These are phyloP conservation scores for Osmoderma eremita DNA, from an alignment of 2,888 invertebrate species.

Conservation along the genomic window DNA sequence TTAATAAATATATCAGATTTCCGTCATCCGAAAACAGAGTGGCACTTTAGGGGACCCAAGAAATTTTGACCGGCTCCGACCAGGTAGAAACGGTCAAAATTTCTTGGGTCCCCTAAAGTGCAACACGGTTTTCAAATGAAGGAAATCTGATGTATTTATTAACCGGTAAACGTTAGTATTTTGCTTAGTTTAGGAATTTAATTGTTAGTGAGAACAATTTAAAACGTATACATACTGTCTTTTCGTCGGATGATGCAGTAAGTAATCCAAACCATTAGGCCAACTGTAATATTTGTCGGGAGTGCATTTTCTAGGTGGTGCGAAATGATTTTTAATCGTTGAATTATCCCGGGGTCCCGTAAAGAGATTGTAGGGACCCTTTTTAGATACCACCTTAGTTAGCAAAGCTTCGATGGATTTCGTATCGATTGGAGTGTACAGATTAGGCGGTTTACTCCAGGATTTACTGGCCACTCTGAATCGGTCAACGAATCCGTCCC, in stretches of 20 bases:
- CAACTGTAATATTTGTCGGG: slow-evolving; percentile 56
- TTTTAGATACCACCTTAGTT: slow-evolving; percentile 53
- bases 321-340: slow-evolving; percentile 68
- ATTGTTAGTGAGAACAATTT: too few species aligned
- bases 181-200: too few species aligned
- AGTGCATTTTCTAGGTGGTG: slow-evolving; percentile 51
- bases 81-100: too few species aligned
- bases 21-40: too few species aligned
- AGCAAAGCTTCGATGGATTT: slow-evolving; percentile 48
- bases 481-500: slow-evolving; percentile 56
- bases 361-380: slow-evolving; percentile 61
- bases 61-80: too few species aligned
- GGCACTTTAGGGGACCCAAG: too few species aligned
- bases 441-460: slow-evolving; percentile 55
- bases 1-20: too few species aligned
- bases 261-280: slow-evolving; percentile 54
- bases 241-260: slow-evolving; percentile 52
- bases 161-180: too few species aligned
- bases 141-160: too few species aligned
- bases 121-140: too few species aligned
- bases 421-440: slow-evolving; percentile 49
- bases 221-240: slow-evolving; percentile 10
- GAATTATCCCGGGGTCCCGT: slow-evolving; percentile 66
- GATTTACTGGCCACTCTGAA: slow-evolving; percentile 52
- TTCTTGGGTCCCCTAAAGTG: too few species aligned